These are phyloP conservation scores for Psittacula cyanocephala DNA, from an alignment of 2,113 vertebrate genomes.

Conservation along the genomic window DNA sequence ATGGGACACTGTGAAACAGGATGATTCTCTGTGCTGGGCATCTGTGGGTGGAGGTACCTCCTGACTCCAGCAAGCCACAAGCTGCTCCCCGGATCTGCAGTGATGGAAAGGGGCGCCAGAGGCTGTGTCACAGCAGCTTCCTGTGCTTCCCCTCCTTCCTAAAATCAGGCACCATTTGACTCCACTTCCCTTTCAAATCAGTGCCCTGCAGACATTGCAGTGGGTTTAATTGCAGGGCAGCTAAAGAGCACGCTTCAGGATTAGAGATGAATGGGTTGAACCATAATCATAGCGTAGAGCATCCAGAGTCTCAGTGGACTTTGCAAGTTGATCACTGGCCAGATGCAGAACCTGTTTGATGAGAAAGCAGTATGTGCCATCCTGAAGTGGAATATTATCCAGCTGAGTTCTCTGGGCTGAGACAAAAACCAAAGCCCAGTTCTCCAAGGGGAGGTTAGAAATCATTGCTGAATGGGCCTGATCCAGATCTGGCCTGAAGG, in stretches of 20 bases:
- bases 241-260: neutral
- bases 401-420: neutral
- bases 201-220: neutral
- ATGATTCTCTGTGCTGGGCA: neutral
- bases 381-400: neutral
- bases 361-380: neutral
- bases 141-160: neutral
- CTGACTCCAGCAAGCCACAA: neutral
- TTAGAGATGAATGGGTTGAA: neutral
- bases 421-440: neutral
- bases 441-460: neutral
- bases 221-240: conserved; percentile 15
- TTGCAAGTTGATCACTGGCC: neutral
- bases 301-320: neutral
- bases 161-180: neutral
- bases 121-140: neutral
- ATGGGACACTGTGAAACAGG: neutral
- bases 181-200: neutral
- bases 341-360: neutral
- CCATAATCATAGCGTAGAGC: conserved; percentile 4
- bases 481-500: neutral
- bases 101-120: rapidly evolving
- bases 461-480: neutral
- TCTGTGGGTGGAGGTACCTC: neutral
- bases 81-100: neutral